A percentile compares a stretch with the other conserved stretches of the same genome.
These are phyloP conservation scores for Coremacera marginata DNA, from an alignment of 2,888 invertebrate species.

Conservation along the genomic window DNA sequence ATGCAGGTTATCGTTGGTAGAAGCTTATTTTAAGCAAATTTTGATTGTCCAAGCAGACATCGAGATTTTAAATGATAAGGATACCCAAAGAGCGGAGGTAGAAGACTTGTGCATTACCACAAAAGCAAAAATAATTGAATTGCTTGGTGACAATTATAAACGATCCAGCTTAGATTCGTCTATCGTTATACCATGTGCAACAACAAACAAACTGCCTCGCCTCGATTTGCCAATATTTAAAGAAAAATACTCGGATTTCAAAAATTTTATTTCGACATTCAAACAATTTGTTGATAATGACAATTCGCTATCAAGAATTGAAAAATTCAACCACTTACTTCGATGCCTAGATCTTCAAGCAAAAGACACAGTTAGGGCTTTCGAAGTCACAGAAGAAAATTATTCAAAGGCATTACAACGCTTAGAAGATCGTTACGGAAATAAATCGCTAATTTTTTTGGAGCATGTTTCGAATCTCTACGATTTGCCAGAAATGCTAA, in stretches of 20 bases:
- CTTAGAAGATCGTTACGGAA: not conserved
- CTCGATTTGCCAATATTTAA: not conserved
- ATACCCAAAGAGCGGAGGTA: not conserved
- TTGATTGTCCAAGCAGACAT: conserved; percentile 14
- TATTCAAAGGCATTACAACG: conserved; percentile 13
- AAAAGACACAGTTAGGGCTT: not conserved
- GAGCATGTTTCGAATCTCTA: not conserved
- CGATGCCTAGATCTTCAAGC: conserved; percentile 1
- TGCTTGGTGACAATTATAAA: conserved; percentile 1
- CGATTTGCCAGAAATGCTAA: not conserved
- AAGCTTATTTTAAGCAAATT: conserved; percentile 36
- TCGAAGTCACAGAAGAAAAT: conserved; percentile 15
- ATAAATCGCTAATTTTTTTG: not conserved
- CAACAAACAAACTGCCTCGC: not conserved
- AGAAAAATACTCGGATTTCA: not conserved
- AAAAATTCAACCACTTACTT: conserved; percentile 16
- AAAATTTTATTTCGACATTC: conserved; percentile 2
- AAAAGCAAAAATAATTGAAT: not conserved
- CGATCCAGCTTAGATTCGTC: not conserved
- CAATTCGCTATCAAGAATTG: not conserved
- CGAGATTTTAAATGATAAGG: not conserved
- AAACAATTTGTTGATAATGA: conserved; percentile 1
- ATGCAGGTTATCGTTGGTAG: conserved; percentile 25
- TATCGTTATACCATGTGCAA: not conserved
- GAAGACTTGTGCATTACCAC: not conserved